Evolutionary conservation across 1,140 invertebrate genomes (phyloP).

Genomic region (Drosophila watanabei): DNA sequence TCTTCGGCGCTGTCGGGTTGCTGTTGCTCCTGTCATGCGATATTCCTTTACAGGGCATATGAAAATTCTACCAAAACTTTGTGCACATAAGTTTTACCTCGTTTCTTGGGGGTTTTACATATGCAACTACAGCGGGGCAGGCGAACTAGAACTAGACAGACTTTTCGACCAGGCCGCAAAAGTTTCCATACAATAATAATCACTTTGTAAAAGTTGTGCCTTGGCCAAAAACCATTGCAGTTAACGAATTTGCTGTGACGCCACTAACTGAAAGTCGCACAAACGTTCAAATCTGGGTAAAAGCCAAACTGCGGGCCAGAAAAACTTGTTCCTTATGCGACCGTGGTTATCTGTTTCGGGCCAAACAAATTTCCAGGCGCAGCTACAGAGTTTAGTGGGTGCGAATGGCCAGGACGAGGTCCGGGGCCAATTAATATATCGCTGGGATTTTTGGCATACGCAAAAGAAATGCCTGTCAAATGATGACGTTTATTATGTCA

Average conservation of each 20-base stretch:
- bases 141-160: constrained; percentile 27
- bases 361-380: constrained; percentile 5
- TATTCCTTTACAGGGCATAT: constrained; percentile 57
- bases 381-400: constrained; percentile 8
- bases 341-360: constrained; percentile 36
- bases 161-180: constrained; percentile 56
- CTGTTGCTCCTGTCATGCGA: constrained; percentile 55
- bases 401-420: constrained; percentile 3
- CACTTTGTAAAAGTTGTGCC: constrained; percentile 78
- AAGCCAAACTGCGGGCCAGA: constrained; percentile 43
- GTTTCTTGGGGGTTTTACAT: constrained; percentile 53
- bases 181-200: constrained; percentile 82
- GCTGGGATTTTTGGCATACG: constrained; percentile 40
- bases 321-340: constrained; percentile 45
- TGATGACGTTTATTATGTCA: constrained; percentile 72
- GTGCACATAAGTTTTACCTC: constrained; percentile 64
- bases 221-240: constrained; percentile 70
- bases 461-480: constrained; percentile 51
- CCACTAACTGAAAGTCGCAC: constrained; percentile 35
- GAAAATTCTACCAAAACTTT: constrained; percentile 65
- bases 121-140: constrained; percentile 31
- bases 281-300: constrained; percentile 53
- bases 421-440: constrained; percentile 59
- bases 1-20: constrained; percentile 41
- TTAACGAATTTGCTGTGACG: constrained; percentile 74